phyloP scores from a whole-genome alignment of 1,140 invertebrate genomes.

The Pseudomyrmex concolor region DNA sequence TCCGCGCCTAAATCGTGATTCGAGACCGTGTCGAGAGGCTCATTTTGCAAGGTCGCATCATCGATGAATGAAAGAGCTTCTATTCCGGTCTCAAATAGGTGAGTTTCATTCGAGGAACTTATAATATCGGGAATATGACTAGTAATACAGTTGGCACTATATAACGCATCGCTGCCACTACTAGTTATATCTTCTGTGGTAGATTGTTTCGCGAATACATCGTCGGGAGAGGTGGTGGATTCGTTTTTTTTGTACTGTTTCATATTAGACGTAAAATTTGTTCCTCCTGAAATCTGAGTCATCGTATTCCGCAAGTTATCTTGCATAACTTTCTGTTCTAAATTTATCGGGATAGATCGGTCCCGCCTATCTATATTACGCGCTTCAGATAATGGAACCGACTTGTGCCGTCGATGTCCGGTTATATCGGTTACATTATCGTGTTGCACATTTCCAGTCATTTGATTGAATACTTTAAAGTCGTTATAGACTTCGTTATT shows the following conservation, averaged over 20 bases:
- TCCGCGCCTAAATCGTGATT: constrained; percentile 44
- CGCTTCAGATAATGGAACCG: constrained; percentile 38
- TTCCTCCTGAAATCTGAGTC: constrained; percentile 73
- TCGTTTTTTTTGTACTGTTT: constrained; percentile 59
- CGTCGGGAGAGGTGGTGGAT: background rate
- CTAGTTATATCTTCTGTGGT: constrained; percentile 27
- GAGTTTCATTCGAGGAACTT: constrained; percentile 64
- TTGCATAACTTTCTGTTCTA: constrained; percentile 81
- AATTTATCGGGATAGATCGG: constrained; percentile 68
- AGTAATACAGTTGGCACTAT: constrained; percentile 67
- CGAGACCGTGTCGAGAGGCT: constrained; percentile 51
- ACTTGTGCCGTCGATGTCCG: constrained; percentile 36
- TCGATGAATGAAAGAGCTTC: constrained; percentile 68
- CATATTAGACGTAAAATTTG: constrained; percentile 56
- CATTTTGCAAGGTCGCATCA: constrained; percentile 63
- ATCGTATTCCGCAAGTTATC: constrained; percentile 78
- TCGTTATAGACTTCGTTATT: constrained; percentile 69
- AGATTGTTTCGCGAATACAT: constrained; percentile 34
- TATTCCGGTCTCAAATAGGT: constrained; percentile 70
- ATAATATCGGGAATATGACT: constrained; percentile 72
- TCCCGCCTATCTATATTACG: constrained; percentile 40
- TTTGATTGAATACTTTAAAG: constrained; percentile 74
- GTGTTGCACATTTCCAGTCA: constrained; percentile 50
- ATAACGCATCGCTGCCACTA: constrained; percentile 59
- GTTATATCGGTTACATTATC: constrained; percentile 39